Evolutionary conservation across 2,797 vertebrate genomes (phyloP), one percentile per base, ranked within the genome.

Genomic region (Pogonophryne albipinna): DNA sequence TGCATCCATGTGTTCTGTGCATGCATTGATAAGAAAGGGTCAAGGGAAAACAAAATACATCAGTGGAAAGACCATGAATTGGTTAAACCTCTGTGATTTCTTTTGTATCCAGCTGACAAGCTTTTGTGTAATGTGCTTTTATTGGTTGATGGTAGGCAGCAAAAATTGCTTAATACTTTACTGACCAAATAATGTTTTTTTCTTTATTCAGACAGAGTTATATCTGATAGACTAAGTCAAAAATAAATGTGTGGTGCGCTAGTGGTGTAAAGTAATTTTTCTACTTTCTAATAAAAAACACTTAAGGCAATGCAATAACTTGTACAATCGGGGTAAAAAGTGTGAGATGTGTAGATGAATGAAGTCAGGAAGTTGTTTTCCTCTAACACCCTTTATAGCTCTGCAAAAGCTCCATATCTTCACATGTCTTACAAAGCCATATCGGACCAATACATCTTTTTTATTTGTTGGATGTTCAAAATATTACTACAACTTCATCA

Each of bases 61-160:
- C 23, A 70, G 42, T 38, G 8, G 46, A 27, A 49, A 49, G 20
- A 44, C 17, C 19, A 62, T 31, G 14, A 62, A 42, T 16, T 47
- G 12, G 3, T 58, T 5, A 60, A 34, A 59, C n/a, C 20, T 31
- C 16, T 38, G 19, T 51, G 52, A 19, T 46, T 60, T 59, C 0
- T 27, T 27, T 71, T 74, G 62, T 62, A 50, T 27, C 27, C 27
- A 49, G 42, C 73, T 78, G 75, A 83, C 63, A 81, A 84, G 81
- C 14, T 75, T 76, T 51, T 47, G 12, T 50, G n/a, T 50, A 58
- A 55, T 57, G 12, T 4, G 14, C 1, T 17, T 3, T 44, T 61
- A 6, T 34, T n/a, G 11, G 44, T 34, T 19, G 34, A 65, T 19
- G 2, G 45, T 23, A 11, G 10, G 53, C 51, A 46, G 41, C 44